Evolutionary conservation across 2,113 vertebrate genomes (phyloP).

Genomic region (Phalacrocorax pelagicus): DNA sequence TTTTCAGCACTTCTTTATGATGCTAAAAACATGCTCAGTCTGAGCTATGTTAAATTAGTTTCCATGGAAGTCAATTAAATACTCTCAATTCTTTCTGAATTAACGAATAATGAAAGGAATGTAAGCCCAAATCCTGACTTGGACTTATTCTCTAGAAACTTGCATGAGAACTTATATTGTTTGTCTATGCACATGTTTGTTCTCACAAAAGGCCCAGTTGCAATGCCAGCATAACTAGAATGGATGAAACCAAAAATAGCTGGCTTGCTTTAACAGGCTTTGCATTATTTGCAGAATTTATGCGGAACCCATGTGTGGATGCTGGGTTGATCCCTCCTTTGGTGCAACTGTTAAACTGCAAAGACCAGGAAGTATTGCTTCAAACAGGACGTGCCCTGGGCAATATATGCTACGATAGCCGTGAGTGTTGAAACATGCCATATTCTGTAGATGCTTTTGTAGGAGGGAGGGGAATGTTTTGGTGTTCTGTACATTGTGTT

Average conservation of each 20-base stretch:
- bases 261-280: background rate
- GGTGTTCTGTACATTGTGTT: background rate
- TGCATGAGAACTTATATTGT: background rate
- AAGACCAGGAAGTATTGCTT: slow-evolving; percentile 94
- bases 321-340: slow-evolving; percentile 92
- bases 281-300: slow-evolving; percentile 83
- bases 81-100: slow-evolving; percentile 12
- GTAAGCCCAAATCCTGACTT: background rate
- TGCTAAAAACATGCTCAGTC: background rate
- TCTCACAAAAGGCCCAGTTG: background rate
- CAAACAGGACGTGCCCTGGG: slow-evolving; percentile 96
- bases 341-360: slow-evolving; percentile 90
- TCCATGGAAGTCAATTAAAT: slow-evolving; percentile 40
- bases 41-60: slow-evolving; percentile 24
- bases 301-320: slow-evolving; percentile 93
- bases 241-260: background rate
- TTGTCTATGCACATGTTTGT: background rate
- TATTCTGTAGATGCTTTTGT: background rate
- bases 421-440: slow-evolving; percentile 82
- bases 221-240: background rate
- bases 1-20: background rate
- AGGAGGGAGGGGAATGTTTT: background rate
- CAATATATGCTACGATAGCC: slow-evolving; percentile 99
- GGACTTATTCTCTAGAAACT: background rate
- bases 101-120: background rate